Base-by-base conservation (phyloP, 2,797 vertebrate genomes). In the Tamandua tetradactyla region DNA sequence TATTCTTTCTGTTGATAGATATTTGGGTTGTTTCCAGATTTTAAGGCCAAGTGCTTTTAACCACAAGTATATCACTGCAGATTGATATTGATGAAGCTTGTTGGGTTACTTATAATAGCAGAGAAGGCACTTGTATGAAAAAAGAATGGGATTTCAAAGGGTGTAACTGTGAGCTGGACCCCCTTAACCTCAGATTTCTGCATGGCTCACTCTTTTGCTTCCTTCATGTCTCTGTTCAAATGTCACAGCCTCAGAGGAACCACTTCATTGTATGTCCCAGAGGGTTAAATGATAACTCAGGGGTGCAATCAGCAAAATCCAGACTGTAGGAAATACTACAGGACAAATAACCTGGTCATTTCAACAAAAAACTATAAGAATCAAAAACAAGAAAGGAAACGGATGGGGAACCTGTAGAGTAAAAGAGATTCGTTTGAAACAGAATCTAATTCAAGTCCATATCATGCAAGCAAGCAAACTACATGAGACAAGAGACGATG, bases 31-130 rank as follows among this genome's bases (percentile, higher is more conserved):
- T 83, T 75, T 64, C 42, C n/a, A 23, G 7, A 87, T 69, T 94
- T 75, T 79, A 57, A 83, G 55, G 55, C n/a, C 40, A 82, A 69
- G 44, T 44, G 27, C n/a, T 94, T 84, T 78, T 18, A 79, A 79
- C 27, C 15, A 75, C 59, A 88, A n/a, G 44, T 71, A 62, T 66
- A 72, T 80, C 55, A 68, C 17, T 64, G 49, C 9, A 13, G 18
- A 62, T 32, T 62, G 69, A 57, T 87, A 62, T 32, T 62, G 69
- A 57, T 87, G 27, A 68, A 44, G 72, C 61, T 18, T 55, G 32
- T 5, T 72, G 81, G 18, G 14, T 86, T 74, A 79, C 40, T 72
- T 72, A 68, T 76, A 62, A 69, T 30, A 79, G 55, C 20, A 22
- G 14, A 27, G 42, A 57, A 69, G 35, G 30, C 10, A 68, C 25